Evolutionary conservation across 2,888 invertebrate species (phyloP).

Genomic region (Nomada ferruginata): DNA sequence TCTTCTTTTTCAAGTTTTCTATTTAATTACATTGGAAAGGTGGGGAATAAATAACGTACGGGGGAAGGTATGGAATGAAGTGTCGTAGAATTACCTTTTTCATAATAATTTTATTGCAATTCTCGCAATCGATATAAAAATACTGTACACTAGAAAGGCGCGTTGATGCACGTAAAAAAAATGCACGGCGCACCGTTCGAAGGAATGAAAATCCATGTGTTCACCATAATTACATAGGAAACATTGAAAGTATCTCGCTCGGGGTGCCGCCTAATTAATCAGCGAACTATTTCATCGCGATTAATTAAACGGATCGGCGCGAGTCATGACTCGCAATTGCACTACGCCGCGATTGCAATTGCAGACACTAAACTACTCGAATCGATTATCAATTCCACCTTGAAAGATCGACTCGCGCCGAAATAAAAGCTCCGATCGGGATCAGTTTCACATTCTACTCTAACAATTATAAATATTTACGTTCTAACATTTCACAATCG

Average conservation of each 20-base stretch:
- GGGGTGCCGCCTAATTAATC: neutral
- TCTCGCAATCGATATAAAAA: slow-evolving; percentile 76
- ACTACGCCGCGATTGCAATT: too few species aligned
- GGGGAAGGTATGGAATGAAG: neutral
- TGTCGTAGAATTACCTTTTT: neutral
- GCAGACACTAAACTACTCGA: too few species aligned
- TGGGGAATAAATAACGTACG: too few species aligned
- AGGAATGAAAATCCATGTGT: slow-evolving; percentile 77
- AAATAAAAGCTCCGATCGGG: neutral
- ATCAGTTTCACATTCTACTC: neutral
- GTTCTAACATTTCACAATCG: too few species aligned
- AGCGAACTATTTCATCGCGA: too few species aligned
- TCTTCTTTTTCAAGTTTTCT: too few species aligned
- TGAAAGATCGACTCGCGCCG: neutral
- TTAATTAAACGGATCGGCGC: neutral
- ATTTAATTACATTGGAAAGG: too few species aligned
- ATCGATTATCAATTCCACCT: too few species aligned
- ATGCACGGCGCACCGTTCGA: slow-evolving; percentile 61
- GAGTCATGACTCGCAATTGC: too few species aligned
- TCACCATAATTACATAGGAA: slow-evolving; percentile 24
- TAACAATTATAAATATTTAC: neutral
- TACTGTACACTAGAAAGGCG: slow-evolving; percentile 76
- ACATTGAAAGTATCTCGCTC: neutral
- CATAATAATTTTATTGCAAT: slow-evolving; percentile 65
- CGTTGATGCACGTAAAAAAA: slow-evolving; percentile 45